Evolutionary conservation across 2,888 invertebrate genomes (phyloP), one percentile per base, ranked within the genome.

Genomic region (Ceriagrion tenellum): DNA sequence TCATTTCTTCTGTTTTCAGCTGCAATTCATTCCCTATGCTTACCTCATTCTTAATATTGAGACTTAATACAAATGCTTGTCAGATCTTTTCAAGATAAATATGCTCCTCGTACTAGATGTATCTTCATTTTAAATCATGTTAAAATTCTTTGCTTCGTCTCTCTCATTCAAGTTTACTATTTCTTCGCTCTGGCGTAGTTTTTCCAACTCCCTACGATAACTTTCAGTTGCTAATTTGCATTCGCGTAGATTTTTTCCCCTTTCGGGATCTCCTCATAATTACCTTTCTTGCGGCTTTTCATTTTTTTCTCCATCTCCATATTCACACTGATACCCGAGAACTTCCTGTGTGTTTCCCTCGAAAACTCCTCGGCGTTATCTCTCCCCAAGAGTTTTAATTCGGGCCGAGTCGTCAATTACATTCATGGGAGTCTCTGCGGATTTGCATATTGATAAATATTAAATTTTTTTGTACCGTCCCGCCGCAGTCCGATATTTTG

Each of bases 261-360:
- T 56, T 56, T 40, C 56, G 30, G 16, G 35, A 35, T 35, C 40
- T 26, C 59, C 59, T 91, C 89, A 47, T 47, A 55, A 55, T 89
- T 89, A 55, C 89, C 89, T 89, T 89, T 63, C 59, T 40, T 91
- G 89, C 10, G 26, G 55, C 89, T 89, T 89, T 89, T 89, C n/a
- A n/a, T 47, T 55, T n/a, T 91, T 63, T 26, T 91, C 91, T 18
- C 59, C 59, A 91, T 91, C 91, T 91, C 91, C 59, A 91, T 91
- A 91, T 91, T 91, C 63, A 63, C 91, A 91, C 63, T 91, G 91
- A 91, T 91, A 91, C 91, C 91, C 91, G 91, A 91, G 91, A 63
- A 59, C 35, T 91, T 91, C 91, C 91, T 59, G 59, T 30, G 56
- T 91, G 55, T 90, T 91, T 69, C 59, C 91, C 63, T 26, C 63